These are phyloP conservation scores for Acanthosepion esculentum DNA, from an alignment of 2,888 invertebrate genomes.

Conservation along the genomic window DNA sequence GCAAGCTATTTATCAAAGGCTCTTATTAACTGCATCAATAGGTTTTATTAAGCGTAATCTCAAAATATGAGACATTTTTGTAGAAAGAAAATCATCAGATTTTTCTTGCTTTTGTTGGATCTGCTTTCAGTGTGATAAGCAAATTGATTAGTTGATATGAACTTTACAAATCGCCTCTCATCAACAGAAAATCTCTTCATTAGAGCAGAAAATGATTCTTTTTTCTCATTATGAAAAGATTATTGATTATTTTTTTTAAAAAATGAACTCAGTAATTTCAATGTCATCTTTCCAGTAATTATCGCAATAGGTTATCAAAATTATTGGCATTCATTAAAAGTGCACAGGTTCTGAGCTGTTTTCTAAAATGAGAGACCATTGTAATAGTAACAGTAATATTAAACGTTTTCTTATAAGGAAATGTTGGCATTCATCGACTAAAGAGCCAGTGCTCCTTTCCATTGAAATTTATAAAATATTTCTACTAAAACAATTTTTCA, in stretches of 20 bases:
- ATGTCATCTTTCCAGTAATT: not conserved
- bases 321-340: no score
- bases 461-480: no score
- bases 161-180: not conserved
- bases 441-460: no score
- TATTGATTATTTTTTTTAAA: not conserved
- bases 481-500: no score
- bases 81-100: no score
- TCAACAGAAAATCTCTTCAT: not conserved
- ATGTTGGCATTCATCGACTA: no score
- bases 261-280: not conserved
- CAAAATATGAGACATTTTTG: not conserved
- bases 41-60: not conserved
- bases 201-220: not conserved
- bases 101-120: not conserved
- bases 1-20: not conserved
- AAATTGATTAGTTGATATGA: slow-evolving; percentile 16
- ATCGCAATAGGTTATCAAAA: no score
- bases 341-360: no score
- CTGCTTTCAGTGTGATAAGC: not conserved
- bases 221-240: not conserved
- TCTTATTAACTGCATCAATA: not conserved
- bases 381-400: no score
- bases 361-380: no score
- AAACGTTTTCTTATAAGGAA: no score